Conservation (phyloP, 30 jellyfish, hydroid and myxozoan genomes). For the Aurelia coerulea region DNA sequence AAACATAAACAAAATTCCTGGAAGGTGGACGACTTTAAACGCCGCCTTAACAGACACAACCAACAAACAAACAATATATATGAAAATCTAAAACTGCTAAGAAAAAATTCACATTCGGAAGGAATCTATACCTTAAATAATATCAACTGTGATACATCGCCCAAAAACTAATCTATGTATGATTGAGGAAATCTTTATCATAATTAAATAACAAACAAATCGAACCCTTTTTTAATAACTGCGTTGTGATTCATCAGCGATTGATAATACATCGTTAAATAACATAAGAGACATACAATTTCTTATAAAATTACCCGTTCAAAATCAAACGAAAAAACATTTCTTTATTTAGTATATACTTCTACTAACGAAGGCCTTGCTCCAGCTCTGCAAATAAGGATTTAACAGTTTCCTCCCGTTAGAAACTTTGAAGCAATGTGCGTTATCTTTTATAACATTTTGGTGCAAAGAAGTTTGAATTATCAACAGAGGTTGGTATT, state of each 20-base stretch:
- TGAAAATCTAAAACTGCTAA: slow-evolving; percentile 43
- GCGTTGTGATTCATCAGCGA: slow-evolving; percentile 60
- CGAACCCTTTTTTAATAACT: slow-evolving; percentile 54
- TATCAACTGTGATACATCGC: slow-evolving; percentile 66
- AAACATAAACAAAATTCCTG: slow-evolving; percentile 6
- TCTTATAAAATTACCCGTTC: slow-evolving; percentile 69
- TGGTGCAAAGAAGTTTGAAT: too few species aligned
- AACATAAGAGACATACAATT: slow-evolving; percentile 69
- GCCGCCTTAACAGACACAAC: slow-evolving; percentile 46
- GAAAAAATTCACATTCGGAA: slow-evolving; percentile 50
- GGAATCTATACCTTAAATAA: slow-evolving; percentile 57
- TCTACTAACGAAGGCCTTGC: slow-evolving; percentile 8
- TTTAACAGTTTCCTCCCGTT: too few species aligned
- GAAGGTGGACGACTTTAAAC: slow-evolving; percentile 21
- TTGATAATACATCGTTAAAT: slow-evolving; percentile 55
- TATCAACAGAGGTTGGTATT: too few species aligned
- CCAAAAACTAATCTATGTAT: slow-evolving; percentile 56
- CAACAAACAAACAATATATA: slow-evolving; percentile 30
- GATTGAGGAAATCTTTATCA: slow-evolving; percentile 44
- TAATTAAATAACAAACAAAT: slow-evolving; percentile 59
- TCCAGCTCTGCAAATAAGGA: not conserved
- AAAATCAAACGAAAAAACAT: slow-evolving; percentile 31
- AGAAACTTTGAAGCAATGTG: too few species aligned
- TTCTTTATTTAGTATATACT: slow-evolving; percentile 13
- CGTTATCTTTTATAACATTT: too few species aligned